A percentile compares a stretch with the other conserved stretches of the same genome.
Conservation (phyloP, 53 echinoderm and acorn worm species). For the Paracentrotus lividus region DNA sequence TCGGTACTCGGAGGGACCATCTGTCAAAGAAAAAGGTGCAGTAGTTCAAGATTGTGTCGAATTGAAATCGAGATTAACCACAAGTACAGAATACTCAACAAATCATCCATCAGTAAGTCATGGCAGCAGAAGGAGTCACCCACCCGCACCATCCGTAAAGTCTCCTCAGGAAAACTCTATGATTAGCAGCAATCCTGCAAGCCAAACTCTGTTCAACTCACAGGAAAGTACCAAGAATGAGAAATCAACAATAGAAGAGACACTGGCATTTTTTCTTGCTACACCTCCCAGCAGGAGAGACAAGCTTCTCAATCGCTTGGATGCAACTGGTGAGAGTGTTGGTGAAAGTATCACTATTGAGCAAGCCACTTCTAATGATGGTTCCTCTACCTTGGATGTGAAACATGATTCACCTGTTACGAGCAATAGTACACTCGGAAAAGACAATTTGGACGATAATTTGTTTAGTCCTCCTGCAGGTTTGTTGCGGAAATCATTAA, state of each 20-base stretch:
- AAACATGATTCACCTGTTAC: not conserved
- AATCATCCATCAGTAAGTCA: not conserved
- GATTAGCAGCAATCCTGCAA: not conserved
- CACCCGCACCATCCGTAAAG: not conserved
- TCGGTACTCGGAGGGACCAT: not conserved
- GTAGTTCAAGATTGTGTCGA: not conserved
- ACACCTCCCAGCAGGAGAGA: constrained; percentile 88
- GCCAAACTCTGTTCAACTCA: constrained; percentile 34
- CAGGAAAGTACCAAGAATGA: constrained; percentile 46
- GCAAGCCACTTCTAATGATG: not conserved
- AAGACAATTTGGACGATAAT: not conserved
- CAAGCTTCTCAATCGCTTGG: constrained; percentile 14
- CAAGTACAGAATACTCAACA: not conserved
- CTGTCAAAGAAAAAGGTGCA: not conserved
- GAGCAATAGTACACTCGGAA: not conserved
- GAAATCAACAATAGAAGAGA: constrained; percentile 84
- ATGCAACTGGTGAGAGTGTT: not conserved
- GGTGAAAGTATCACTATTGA: not conserved
- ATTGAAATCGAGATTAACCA: not conserved
- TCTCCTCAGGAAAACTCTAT: not conserved
- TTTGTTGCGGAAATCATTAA: not conserved
- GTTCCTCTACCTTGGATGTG: not conserved
- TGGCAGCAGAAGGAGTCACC: not conserved
- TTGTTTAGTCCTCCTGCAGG: constrained; percentile 15
- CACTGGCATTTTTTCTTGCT: constrained; percentile 88